A percentile compares a stretch with the other conserved stretches of the same genome.
Evolutionary conservation across 2,797 vertebrate species (phyloP).

Genomic region (Pampus argenteus): DNA sequence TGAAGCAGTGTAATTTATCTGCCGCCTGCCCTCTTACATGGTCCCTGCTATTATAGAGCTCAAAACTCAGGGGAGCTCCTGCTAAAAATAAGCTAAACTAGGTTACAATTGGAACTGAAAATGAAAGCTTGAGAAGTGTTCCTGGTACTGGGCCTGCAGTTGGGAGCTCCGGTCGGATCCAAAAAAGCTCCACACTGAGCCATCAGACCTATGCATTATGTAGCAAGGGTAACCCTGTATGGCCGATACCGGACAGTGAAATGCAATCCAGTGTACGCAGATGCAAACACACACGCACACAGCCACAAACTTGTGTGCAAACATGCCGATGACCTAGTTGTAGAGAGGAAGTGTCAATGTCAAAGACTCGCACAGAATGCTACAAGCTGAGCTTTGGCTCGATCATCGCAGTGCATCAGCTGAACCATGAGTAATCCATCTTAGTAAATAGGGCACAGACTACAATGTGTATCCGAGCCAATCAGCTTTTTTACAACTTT

Average conservation of each 20-base stretch:
- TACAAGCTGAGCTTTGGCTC: conserved; percentile 45
- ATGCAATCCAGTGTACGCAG: conserved; percentile 57
- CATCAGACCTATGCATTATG: conserved; percentile 76
- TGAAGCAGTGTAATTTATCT: conserved; percentile 71
- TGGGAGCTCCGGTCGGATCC: conserved; percentile 31
- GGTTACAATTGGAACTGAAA: conserved; percentile 69
- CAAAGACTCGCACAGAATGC: conserved; percentile 39
- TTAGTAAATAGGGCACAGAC: conserved; percentile 49
- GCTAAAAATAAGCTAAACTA: conserved; percentile 80
- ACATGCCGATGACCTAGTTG: conserved; percentile 59
- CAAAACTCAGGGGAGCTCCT: conserved; percentile 67
- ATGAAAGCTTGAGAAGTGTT: conserved; percentile 48
- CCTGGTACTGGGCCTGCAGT: conserved; percentile 32
- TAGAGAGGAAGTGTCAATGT: conserved; percentile 59
- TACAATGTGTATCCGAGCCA: conserved; percentile 19
- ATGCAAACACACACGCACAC: conserved; percentile 17
- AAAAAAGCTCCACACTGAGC: conserved; percentile 32
- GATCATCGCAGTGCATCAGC: conserved; percentile 34
- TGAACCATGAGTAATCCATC: conserved; percentile 49
- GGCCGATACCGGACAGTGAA: conserved; percentile 64
- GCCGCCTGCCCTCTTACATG: conserved; percentile 62
- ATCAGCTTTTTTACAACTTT: conserved; percentile 15
- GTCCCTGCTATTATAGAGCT: conserved; percentile 65
- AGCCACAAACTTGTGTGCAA: conserved; percentile 18
- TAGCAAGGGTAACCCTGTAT: conserved; percentile 74